Percentiles rank a stretch among this genome's conserved stretches.
Conservation (phyloP, 2,797 vertebrate species). For the Sardinella longiceps region DNA sequence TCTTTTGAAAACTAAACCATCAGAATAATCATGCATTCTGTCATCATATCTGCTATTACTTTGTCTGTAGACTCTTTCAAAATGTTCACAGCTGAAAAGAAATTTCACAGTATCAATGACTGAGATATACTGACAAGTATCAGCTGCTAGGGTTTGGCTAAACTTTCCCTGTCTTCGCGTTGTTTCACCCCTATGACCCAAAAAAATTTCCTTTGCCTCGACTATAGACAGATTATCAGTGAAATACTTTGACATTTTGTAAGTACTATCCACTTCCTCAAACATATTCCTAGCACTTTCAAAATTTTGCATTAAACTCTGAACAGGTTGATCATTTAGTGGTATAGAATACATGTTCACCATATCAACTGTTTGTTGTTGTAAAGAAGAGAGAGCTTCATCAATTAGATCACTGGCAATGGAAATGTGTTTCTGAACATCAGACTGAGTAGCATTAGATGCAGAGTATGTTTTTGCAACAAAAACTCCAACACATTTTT, state of each 20-base stretch:
- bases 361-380: not conserved
- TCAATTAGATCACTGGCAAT: constrained; percentile 30
- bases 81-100: constrained; percentile 32
- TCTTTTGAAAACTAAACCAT: constrained; percentile 20
- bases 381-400: not conserved
- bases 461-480: constrained; percentile 38
- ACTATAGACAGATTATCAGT: too few relatives aligned
- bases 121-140: constrained; percentile 31
- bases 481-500: constrained; percentile 23
- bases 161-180: constrained; percentile 10
- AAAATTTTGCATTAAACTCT: constrained; percentile 19
- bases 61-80: too few relatives aligned
- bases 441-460: constrained; percentile 29
- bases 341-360: not conserved
- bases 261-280: constrained; percentile 32
- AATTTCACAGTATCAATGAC: constrained; percentile 30
- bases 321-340: not conserved
- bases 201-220: constrained; percentile 34
- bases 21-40: constrained; percentile 36
- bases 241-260: constrained; percentile 42
- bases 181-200: constrained; percentile 24
- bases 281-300: constrained; percentile 38
- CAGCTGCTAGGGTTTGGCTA: constrained; percentile 23
- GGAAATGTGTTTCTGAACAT: constrained; percentile 35
- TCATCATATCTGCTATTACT: not conserved